Evolutionary conservation across 2,888 invertebrate species (phyloP).

Genomic region (Glyphotaelius pellucidus): DNA sequence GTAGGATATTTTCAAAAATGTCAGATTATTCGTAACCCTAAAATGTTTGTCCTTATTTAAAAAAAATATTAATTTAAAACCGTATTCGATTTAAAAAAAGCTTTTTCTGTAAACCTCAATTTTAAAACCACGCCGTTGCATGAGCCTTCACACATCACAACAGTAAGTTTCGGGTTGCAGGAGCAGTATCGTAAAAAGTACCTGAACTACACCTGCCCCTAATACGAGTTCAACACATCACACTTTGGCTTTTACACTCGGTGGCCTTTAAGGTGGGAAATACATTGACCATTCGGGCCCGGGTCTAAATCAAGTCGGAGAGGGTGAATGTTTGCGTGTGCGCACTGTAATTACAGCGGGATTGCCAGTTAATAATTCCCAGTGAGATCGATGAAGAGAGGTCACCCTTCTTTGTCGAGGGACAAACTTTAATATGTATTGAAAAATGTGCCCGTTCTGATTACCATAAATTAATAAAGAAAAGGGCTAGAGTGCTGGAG

Average conservation of each 20-base stretch:
- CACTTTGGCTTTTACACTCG: neutral
- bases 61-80: too few relatives aligned
- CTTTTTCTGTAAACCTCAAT: neutral
- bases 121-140: neutral
- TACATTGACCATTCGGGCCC: neutral
- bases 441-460: neutral
- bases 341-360: conserved; percentile 43
- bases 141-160: conserved; percentile 25
- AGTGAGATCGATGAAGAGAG: conserved; percentile 50
- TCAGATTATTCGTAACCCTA: too few relatives aligned
- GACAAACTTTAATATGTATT: neutral
- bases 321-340: conserved; percentile 50
- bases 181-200: neutral
- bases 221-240: neutral
- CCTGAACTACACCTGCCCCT: neutral
- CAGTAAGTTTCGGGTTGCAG: neutral
- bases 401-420: conserved; percentile 3
- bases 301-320: conserved; percentile 51
- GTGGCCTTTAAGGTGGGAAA: neutral
- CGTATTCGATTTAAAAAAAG: neutral
- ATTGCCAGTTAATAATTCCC: conserved; percentile 56
- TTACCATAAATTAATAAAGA: neutral
- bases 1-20: too few relatives aligned
- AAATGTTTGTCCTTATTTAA: too few relatives aligned
- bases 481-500: neutral